Evolutionary conservation across 2,797 vertebrate species (phyloP).

Genomic region (Petrocephalus schoutedeni): DNA sequence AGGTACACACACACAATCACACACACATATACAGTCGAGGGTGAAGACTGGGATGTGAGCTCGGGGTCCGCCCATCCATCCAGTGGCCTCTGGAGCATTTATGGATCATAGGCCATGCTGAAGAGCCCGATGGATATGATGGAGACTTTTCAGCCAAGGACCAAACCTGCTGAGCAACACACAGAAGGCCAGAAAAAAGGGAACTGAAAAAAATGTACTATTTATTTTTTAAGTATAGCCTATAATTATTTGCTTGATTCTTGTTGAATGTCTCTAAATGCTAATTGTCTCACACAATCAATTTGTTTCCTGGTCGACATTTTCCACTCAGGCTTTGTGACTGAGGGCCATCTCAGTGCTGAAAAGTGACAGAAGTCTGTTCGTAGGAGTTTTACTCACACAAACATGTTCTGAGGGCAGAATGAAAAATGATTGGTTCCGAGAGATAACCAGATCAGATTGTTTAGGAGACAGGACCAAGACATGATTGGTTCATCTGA

Average conservation of each 20-base stretch:
- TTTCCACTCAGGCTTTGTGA: neutral
- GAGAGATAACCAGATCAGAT: too few species aligned
- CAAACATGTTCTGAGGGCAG: too few species aligned
- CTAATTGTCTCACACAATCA: neutral
- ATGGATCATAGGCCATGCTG: neutral
- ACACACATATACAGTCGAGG: neutral
- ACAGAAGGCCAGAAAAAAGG: neutral
- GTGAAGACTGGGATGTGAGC: neutral
- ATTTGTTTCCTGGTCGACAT: neutral
- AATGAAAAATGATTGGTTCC: too few species aligned
- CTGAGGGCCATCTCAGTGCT: neutral
- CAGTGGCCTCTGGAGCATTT: neutral
- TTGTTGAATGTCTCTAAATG: neutral
- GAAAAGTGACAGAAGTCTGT: neutral
- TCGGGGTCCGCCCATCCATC: too few species aligned
- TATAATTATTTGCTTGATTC: neutral
- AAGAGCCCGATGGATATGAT: neutral
- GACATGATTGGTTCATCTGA: too few species aligned
- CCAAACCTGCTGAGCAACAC: neutral
- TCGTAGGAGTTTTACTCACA: too few species aligned
- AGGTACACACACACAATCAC: neutral
- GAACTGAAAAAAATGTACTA: neutral
- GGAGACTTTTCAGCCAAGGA: neutral
- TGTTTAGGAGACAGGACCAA: too few species aligned
- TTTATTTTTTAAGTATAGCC: neutral